Evolutionary conservation across 2,888 invertebrate genomes (phyloP).

Genomic region (Sicus ferrugineus): DNA sequence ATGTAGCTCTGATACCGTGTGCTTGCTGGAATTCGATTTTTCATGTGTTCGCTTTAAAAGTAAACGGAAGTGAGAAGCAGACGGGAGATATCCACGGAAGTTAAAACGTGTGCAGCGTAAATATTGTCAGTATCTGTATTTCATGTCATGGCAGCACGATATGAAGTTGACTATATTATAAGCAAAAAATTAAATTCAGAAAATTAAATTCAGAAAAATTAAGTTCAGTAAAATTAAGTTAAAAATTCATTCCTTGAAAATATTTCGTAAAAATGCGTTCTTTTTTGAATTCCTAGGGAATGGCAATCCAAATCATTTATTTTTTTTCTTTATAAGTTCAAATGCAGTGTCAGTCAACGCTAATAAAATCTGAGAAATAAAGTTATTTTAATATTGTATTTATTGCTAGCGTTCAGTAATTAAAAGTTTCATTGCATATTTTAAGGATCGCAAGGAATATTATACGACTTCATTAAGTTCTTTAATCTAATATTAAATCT

Average conservation of each 20-base stretch:
- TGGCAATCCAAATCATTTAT: too few relatives aligned
- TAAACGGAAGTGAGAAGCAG: constrained; percentile 4
- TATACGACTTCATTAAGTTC: background rate
- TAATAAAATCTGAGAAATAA: too few relatives aligned
- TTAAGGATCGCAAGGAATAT: background rate
- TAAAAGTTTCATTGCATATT: background rate
- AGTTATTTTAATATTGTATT: too few relatives aligned
- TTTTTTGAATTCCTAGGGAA: too few relatives aligned
- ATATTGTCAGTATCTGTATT: background rate
- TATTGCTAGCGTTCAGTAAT: too few relatives aligned
- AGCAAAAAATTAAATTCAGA: background rate
- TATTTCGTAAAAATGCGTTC: too few relatives aligned
- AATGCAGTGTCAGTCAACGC: too few relatives aligned
- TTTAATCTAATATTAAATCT: background rate
- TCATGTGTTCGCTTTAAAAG: background rate
- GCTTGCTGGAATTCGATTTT: background rate
- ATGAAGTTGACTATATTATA: too few relatives aligned
- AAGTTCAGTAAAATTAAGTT: background rate
- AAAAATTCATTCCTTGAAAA: background rate
- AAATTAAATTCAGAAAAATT: too few relatives aligned
- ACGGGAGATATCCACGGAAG: background rate
- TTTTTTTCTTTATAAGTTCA: too few relatives aligned
- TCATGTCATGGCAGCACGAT: too few relatives aligned
- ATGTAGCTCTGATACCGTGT: background rate
- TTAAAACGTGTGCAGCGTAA: background rate